Evolutionary conservation across 2,113 vertebrate species (phyloP).

Genomic region (Aspidoscelis tigris): DNA sequence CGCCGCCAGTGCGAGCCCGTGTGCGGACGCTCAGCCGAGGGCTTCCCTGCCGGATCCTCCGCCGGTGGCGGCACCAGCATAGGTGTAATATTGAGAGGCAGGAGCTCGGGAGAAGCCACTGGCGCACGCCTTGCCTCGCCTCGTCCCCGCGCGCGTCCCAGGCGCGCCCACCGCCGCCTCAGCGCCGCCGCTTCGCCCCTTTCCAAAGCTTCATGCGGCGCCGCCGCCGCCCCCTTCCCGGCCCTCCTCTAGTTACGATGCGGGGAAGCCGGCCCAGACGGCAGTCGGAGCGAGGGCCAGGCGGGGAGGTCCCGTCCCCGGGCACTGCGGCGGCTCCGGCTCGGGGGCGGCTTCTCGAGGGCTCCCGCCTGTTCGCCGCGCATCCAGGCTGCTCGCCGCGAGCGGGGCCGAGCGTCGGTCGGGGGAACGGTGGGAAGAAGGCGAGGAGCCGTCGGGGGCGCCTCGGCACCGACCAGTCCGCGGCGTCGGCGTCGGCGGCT

Average conservation of each 20-base stretch:
- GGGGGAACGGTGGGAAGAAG: not conserved
- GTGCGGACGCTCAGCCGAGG: not conserved
- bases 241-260: slow-evolving; percentile 37
- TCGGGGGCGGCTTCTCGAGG: too few species aligned
- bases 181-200: slow-evolving; percentile 42
- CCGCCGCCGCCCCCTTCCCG: slow-evolving; percentile 51
- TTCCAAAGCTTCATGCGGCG: not conserved
- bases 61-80: not conserved
- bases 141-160: slow-evolving; percentile 34
- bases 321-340: slow-evolving; percentile 10
- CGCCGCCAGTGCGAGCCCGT: not conserved
- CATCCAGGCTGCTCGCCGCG: slow-evolving; percentile 36
- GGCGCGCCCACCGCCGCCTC: slow-evolving; percentile 64
- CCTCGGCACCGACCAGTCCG: not conserved
- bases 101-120: too few species aligned
- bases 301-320: not conserved
- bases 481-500: not conserved
- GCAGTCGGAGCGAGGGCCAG: too few species aligned
- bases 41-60: not conserved
- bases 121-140: not conserved
- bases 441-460: slow-evolving; percentile 8
- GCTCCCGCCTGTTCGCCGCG: not conserved
- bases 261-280: too few species aligned
- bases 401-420: not conserved
- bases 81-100: not conserved